Conservation (phyloP, 2,797 vertebrate genomes). For the Poecilia picta region DNA sequence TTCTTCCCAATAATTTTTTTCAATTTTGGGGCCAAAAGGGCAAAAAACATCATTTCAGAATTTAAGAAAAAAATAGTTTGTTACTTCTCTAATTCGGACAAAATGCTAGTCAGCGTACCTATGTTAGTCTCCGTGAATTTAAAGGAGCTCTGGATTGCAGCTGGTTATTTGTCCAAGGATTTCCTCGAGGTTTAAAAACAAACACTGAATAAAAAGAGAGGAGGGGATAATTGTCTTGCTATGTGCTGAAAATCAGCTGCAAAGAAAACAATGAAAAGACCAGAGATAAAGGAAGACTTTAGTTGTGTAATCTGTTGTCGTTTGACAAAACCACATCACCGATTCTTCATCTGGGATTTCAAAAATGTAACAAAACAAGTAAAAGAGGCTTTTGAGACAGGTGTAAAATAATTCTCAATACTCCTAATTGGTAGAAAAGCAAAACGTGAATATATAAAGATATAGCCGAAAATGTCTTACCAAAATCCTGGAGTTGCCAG, state of each 20-base stretch:
- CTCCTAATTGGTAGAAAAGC: not conserved
- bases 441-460: not conserved
- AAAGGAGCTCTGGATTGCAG: not conserved
- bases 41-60: not conserved
- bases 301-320: not conserved
- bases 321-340: not conserved
- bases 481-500: conserved; percentile 34
- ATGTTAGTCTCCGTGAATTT: not conserved
- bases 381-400: not conserved
- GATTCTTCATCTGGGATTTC: not conserved
- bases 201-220: not conserved
- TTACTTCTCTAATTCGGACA: not conserved
- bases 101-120: not conserved
- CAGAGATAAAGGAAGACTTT: not conserved
- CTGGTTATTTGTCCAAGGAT: not conserved
- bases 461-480: conserved; percentile 51
- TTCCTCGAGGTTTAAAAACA: not conserved
- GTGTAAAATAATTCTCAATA: not conserved
- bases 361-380: not conserved
- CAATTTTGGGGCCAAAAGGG: not conserved
- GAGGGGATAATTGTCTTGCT: not conserved
- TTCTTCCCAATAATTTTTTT: not conserved
- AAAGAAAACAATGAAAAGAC: not conserved
- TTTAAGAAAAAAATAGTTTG: not conserved
- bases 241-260: not conserved